Base-by-base conservation (phyloP, 1,140 invertebrate genomes). In the Drosophila burlai region DNA sequence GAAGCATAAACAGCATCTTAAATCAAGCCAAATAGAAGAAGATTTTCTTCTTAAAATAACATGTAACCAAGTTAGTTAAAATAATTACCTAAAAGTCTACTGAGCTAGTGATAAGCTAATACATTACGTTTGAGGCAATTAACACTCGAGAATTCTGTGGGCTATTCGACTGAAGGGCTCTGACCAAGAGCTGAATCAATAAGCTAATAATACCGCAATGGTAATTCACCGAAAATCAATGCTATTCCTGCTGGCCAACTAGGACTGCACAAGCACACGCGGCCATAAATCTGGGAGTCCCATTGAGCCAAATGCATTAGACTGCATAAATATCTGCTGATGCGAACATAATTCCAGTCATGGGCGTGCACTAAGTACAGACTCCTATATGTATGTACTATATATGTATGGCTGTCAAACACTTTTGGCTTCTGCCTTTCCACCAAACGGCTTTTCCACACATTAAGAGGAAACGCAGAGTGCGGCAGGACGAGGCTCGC, bases 271-370 rank as follows among this genome's bases (percentile, higher is more conserved):
- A 21, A 9, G 13, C 13, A 15, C 66, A 50, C 29, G 29, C 55
- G 24, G 57, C 69, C 36, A 55, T 75, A 75, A 75, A 74, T 75
- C 49, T 31, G 10, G 18, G 29, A 75, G 49, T 64, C 21, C 21
- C 67, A 61, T 60, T 72, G 67, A 31, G 46, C 42, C 69, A 45
- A 77, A 77, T 62, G 74, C 74, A 77, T 77, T 77, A 62, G 75
- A 64, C 74, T 77, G 75, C 75, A 77, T 77, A 77, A 77, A 77
- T 77, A 61, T 77, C 74, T 68, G 74, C 64, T 77, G 57, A 77
- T 69, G 75, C 50, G 49, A 45, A 77, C 74, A 77, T 77, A 77
- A 77, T 77, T 77, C 57, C 64, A 60, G 55, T 60, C 57, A 63
- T 76, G 75, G 64, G 31, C 18, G 43, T 45, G 50, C 57, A 61